Evolutionary conservation across 2,888 invertebrate genomes (phyloP).

Genomic region (Chrysolina oricalcia): DNA sequence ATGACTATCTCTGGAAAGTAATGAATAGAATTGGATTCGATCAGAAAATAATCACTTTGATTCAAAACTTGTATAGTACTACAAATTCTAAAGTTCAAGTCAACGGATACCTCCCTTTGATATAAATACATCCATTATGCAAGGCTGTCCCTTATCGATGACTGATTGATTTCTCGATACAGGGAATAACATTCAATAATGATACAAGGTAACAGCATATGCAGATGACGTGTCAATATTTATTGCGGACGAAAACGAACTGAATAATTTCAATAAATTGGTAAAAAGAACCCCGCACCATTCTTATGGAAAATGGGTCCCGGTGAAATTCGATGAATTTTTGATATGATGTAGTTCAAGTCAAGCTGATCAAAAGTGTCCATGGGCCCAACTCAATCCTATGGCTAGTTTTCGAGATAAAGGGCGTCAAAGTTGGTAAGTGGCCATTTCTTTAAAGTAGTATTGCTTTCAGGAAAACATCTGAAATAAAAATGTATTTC

Average conservation of each 20-base stretch:
- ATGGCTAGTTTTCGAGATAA: too few relatives aligned
- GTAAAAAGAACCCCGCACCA: too few relatives aligned
- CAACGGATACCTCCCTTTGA: neutral
- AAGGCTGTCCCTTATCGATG: constrained; percentile 20
- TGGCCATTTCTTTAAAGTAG: too few relatives aligned
- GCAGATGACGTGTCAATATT: constrained; percentile 15
- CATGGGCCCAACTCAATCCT: too few relatives aligned
- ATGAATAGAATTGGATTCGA: neutral
- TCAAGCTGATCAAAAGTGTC: too few relatives aligned
- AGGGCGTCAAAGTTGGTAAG: too few relatives aligned
- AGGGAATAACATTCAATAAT: neutral
- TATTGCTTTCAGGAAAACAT: too few relatives aligned
- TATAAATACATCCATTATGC: neutral
- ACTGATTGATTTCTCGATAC: neutral
- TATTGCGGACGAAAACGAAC: neutral
- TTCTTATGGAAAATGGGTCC: too few relatives aligned
- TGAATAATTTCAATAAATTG: neutral
- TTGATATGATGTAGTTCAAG: too few relatives aligned
- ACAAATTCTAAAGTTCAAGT: neutral
- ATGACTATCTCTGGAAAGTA: constrained; percentile 9
- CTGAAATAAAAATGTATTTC: too few relatives aligned
- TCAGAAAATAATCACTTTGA: neutral
- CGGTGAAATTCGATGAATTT: too few relatives aligned
- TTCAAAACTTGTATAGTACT: neutral
- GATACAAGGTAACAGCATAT: constrained; percentile 13